These are phyloP conservation scores for Onychostoma macrolepis DNA, from an alignment of 2,113 vertebrate genomes.

Conservation along the genomic window DNA sequence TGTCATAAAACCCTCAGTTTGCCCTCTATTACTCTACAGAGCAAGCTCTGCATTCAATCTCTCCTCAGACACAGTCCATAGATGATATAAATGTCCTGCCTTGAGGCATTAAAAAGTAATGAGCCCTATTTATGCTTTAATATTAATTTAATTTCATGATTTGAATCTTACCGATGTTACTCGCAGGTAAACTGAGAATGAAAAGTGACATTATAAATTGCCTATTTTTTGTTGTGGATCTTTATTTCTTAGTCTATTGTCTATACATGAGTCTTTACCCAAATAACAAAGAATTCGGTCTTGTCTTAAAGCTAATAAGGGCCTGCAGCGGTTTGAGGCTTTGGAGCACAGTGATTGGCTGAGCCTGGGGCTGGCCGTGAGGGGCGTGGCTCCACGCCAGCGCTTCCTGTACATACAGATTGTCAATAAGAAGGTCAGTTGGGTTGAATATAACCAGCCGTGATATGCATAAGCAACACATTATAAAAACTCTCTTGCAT, in stretches of 20 bases:
- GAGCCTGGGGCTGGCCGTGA: slow-evolving; percentile 64
- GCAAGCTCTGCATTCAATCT: background rate
- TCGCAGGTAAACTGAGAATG: too few species aligned
- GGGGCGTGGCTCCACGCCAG: slow-evolving; percentile 84
- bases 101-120: background rate
- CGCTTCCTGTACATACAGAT: slow-evolving; percentile 86
- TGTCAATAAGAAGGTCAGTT: slow-evolving; percentile 88
- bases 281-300: background rate
- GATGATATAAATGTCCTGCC: background rate
- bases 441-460: background rate
- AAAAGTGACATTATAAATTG: background rate
- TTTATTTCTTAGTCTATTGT: slow-evolving; percentile 4
- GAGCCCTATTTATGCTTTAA: too few species aligned
- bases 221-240: too few species aligned
- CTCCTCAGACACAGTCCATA: slow-evolving; percentile 16
- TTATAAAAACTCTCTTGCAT: background rate
- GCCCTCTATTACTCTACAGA: background rate
- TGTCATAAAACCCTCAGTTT: background rate
- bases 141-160: too few species aligned
- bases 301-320: slow-evolving; percentile 84
- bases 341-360: slow-evolving; percentile 81
- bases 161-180: too few species aligned
- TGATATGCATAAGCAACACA: background rate
- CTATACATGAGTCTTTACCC: background rate
- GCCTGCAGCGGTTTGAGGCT: slow-evolving; percentile 91